These are phyloP conservation scores for Aegithalos caudatus DNA, from an alignment of 2,113 vertebrate species.

Conservation along the genomic window DNA sequence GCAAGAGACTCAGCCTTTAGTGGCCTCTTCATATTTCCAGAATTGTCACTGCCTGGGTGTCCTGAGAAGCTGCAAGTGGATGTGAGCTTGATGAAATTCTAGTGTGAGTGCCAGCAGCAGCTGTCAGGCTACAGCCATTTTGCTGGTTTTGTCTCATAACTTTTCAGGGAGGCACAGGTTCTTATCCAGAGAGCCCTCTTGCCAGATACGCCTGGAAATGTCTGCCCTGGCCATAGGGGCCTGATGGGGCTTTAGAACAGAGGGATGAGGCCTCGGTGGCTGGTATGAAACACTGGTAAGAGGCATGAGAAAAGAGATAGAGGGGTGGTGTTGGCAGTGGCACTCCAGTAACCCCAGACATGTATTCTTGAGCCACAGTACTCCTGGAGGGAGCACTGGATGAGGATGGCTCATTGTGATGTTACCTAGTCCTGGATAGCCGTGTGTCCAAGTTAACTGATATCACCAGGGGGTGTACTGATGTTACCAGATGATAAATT, in stretches of 20 bases:
- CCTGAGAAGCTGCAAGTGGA: background rate
- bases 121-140: background rate
- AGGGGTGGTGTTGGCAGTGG: background rate
- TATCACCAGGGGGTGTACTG: background rate
- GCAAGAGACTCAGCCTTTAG: background rate
- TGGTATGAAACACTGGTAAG: background rate
- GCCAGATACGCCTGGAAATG: background rate
- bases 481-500: background rate
- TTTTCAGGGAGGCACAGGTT: rapidly evolving
- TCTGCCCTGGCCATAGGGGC: background rate
- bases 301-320: too few species aligned
- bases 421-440: too few species aligned
- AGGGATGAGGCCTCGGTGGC: rapidly evolving
- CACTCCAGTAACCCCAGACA: background rate
- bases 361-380: rapidly evolving
- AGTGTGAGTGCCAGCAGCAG: background rate
- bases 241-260: background rate
- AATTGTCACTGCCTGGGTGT: background rate
- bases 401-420: background rate
- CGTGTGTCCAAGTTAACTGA: background rate
- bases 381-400: background rate
- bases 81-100: background rate
- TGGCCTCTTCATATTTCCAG: background rate
- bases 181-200: background rate
- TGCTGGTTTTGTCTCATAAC: background rate